Percentiles rank a stretch among this genome's conserved stretches.
phyloP scores from a whole-genome alignment of 2,888 invertebrate genomes.

The Spicauda simplicius region DNA sequence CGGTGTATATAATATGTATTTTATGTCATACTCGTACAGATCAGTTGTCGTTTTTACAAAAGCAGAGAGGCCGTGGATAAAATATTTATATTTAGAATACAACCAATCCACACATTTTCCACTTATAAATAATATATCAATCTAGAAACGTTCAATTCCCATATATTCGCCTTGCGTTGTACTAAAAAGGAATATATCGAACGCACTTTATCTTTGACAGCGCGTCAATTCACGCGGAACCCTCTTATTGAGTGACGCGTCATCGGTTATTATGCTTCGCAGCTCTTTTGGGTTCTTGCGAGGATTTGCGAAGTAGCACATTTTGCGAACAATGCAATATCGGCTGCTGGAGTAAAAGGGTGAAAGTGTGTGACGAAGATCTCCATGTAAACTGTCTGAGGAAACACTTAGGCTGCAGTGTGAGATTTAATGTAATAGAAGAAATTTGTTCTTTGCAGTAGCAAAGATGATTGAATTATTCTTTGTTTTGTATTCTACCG shows the following conservation, averaged over 20 bases:
- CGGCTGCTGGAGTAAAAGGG: not conserved
- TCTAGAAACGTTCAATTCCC: not conserved
- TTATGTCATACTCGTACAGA: too few relatives aligned
- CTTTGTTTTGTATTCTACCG: too few relatives aligned
- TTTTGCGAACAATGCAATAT: not conserved
- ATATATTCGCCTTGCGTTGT: not conserved
- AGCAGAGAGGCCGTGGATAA: too few relatives aligned
- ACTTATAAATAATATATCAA: not conserved
- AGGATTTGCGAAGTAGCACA: not conserved
- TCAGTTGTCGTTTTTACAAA: too few relatives aligned
- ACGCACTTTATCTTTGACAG: conserved; percentile 10
- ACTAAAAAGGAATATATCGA: conserved; percentile 1
- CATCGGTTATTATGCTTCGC: conserved; percentile 18
- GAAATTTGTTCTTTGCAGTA: too few relatives aligned
- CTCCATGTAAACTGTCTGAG: not conserved
- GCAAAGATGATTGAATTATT: too few relatives aligned
- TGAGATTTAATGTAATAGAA: not conserved
- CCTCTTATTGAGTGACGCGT: conserved; percentile 13
- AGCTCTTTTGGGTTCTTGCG: conserved; percentile 9
- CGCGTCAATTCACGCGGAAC: conserved; percentile 4
- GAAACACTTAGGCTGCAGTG: not conserved
- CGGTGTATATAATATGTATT: too few relatives aligned
- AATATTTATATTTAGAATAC: too few relatives aligned
- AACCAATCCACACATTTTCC: not conserved
- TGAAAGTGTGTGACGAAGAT: not conserved